Percentiles rank a stretch among this genome's conserved stretches.
These are phyloP conservation scores for Neolamprologus devosi DNA, from an alignment of 2,113 vertebrate species.

Conservation along the genomic window DNA sequence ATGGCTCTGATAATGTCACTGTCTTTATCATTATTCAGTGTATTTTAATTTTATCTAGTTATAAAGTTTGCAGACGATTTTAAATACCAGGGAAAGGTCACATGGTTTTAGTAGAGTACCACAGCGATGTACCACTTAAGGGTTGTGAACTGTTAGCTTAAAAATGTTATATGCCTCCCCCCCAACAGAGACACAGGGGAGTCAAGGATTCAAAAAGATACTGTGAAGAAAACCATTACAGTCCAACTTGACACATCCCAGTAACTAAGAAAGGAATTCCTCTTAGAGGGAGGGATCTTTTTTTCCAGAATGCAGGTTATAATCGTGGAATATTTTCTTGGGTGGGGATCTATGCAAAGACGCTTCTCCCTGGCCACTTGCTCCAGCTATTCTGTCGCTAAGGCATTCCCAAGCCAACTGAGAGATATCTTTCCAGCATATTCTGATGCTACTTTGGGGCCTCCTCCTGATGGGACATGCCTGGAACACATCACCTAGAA, in stretches of 20 bases:
- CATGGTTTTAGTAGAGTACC: background rate
- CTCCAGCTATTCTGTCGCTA: background rate
- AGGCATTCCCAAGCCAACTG: background rate
- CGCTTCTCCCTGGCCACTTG: background rate
- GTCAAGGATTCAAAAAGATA: background rate
- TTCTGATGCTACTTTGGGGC: background rate
- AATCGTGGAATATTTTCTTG: background rate
- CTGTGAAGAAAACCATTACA: background rate
- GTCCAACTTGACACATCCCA: background rate
- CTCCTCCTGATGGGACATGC: background rate
- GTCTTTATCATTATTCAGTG: background rate
- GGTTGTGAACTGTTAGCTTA: background rate
- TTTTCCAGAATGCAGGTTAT: background rate
- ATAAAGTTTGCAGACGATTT: conserved; percentile 3
- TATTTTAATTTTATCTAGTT: conserved; percentile 18
- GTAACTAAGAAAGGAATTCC: background rate
- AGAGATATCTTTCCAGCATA: background rate
- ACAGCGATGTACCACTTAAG: background rate
- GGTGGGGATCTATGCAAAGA: background rate
- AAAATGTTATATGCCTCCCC: background rate
- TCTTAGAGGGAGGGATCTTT: background rate
- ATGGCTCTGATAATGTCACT: conserved; percentile 16
- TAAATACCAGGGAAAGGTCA: conserved; percentile 45
- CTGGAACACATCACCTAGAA: background rate
- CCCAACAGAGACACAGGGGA: background rate